Evolutionary conservation across 1,140 invertebrate genomes (phyloP).

Genomic region (Brachionus koreanus): DNA sequence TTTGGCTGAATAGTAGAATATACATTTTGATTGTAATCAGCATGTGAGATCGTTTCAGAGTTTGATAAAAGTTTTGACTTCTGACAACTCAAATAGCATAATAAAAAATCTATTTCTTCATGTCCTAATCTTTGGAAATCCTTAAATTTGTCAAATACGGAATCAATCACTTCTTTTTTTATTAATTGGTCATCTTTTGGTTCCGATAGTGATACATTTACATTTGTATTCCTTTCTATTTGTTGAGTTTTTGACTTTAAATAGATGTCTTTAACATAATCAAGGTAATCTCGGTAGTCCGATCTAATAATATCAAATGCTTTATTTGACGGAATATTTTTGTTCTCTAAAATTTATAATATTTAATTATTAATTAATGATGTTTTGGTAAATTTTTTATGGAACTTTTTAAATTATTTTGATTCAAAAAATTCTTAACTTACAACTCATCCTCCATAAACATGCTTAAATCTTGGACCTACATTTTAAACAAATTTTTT

Average conservation of each 20-base stretch:
- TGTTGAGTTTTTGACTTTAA: background rate
- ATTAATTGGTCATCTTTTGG: background rate
- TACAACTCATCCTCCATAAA: too few species aligned
- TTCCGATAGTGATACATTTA: background rate
- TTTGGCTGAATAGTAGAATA: background rate
- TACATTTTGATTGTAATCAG: background rate
- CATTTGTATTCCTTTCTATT: background rate
- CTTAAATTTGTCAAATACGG: background rate
- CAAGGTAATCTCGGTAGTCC: background rate
- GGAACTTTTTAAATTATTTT: background rate
- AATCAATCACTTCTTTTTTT: background rate
- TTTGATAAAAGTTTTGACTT: background rate
- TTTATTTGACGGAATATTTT: conserved; percentile 26
- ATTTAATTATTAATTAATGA: background rate
- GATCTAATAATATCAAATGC: conserved; percentile 11
- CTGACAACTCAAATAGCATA: background rate
- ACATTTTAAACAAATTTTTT: too few species aligned
- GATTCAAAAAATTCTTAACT: too few species aligned
- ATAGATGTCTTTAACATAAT: background rate
- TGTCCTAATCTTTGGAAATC: background rate
- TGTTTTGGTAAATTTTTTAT: background rate
- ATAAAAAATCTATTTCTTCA: conserved; percentile 15
- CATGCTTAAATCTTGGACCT: too few species aligned
- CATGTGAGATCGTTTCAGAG: background rate
- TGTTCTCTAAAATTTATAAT: conserved; percentile 12